Conservation (phyloP, 2,888 invertebrate genomes). For the Latheticus oryzae region DNA sequence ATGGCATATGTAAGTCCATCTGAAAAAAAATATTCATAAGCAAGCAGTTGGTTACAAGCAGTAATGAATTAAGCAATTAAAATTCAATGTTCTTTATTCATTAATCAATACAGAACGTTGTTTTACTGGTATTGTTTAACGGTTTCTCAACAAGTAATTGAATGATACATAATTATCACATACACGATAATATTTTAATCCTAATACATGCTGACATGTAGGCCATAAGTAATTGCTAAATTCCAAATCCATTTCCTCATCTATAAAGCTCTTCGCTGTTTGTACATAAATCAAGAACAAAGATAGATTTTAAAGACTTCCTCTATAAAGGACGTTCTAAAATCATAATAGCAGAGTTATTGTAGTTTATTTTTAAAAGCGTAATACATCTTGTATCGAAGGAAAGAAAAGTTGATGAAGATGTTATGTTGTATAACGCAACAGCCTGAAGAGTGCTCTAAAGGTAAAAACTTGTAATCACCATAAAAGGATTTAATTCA, state of each 20-base stretch:
- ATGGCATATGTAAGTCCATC: slow-evolving; percentile 21
- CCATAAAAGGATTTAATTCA: slow-evolving; percentile 46
- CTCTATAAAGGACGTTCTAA: slow-evolving; percentile 34
- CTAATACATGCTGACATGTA: slow-evolving; percentile 17
- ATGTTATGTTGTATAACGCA: background rate
- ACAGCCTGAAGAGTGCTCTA: slow-evolving; percentile 37
- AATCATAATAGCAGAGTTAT: slow-evolving; percentile 28
- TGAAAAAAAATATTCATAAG: slow-evolving; percentile 30
- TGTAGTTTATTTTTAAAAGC: slow-evolving; percentile 28
- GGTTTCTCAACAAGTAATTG: slow-evolving; percentile 32
- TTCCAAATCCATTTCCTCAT: slow-evolving; percentile 31
- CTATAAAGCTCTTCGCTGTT: slow-evolving; percentile 21
- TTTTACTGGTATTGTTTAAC: slow-evolving; percentile 33
- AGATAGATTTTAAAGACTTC: slow-evolving; percentile 34
- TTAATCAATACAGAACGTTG: slow-evolving; percentile 30
- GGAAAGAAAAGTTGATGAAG: slow-evolving; percentile 2
- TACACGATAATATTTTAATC: slow-evolving; percentile 26
- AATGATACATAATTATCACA: slow-evolving; percentile 21
- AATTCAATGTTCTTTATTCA: slow-evolving; percentile 34
- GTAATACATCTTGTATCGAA: background rate
- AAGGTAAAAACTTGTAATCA: slow-evolving; percentile 46
- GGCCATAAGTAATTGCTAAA: slow-evolving; percentile 26
- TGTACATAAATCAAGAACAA: slow-evolving; percentile 28
- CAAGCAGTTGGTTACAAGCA: slow-evolving; percentile 23
- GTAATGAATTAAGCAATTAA: slow-evolving; percentile 37